Evolutionary conservation across 23 tunicate species (phyloP), one percentile per base, ranked within the genome.

Genomic region (Ciona savignyi): DNA sequence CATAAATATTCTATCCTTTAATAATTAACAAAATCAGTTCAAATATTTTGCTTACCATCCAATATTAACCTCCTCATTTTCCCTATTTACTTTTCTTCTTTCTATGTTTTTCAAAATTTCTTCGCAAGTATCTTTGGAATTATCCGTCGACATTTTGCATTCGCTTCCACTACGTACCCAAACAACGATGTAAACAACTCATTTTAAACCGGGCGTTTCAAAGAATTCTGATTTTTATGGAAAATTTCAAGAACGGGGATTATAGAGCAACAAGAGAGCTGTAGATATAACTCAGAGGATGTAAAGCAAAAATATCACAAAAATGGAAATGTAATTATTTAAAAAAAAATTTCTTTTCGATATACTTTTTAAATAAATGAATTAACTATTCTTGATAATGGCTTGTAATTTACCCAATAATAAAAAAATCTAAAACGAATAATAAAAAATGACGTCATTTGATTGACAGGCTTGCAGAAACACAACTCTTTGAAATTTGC

Each of bases 31-130:
- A n/a, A n/a, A n/a, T n/a, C n/a, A n/a, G n/a, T n/a, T n/a, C n/a
- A n/a, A n/a, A n/a, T 49, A 49, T 65, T 6, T 65, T 9, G 20
- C 72, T 68, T 68, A 74, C 78, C 78, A 74, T 74, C 78, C 78
- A 3, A 74, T 74, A 31, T 74, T 74, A 4, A 27, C 49, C 56
- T 74, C 66, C 29, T 74, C 78, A n/a, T 74, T 62, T 74, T 74
- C 78, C 22, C 69, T 49, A 22, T 19, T 29, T 15, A 42, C 29
- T 61, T 68, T 61, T 29, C 68, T 30, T 28, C 56, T 61, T 63
- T 62, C 69, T 29, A 74, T 74, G 2, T 32, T 30, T 61, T 74
- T 74, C 25, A 74, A 74, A 23, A 74, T 20, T 2, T 74, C 78
- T 24, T 74, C 78, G 2, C 30, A 74, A 62, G 56, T 6, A 6